Evolutionary conservation across 53 echinoderm and acorn worm species (phyloP).

Genomic region (Patiria pectinifera): DNA sequence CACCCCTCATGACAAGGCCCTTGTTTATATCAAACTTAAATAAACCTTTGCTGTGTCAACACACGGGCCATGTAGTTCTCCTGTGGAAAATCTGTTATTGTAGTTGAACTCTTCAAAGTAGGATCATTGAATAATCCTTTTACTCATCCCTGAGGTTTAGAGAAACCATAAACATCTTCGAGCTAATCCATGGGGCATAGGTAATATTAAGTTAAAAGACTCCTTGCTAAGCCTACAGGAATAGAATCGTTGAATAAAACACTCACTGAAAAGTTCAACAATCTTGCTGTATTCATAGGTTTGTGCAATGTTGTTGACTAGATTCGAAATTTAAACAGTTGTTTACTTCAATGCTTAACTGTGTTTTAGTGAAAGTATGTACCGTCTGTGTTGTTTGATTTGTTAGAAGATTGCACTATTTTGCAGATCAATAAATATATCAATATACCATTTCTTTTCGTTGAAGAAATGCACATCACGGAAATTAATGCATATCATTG

Average conservation of each 20-base stretch:
- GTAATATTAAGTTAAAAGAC: not conserved
- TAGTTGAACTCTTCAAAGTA: not conserved
- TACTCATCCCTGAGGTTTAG: not conserved
- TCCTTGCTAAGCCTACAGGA: not conserved
- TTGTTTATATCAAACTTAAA: not conserved
- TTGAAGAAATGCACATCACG: no score
- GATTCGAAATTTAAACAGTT: no score
- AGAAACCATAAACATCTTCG: not conserved
- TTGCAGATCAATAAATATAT: no score
- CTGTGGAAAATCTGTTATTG: not conserved
- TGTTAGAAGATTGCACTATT: no score
- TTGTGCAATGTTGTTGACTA: not conserved
- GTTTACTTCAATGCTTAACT: no score
- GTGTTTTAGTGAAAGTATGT: no score
- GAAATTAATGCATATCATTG: no score
- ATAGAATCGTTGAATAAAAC: not conserved
- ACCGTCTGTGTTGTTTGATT: no score
- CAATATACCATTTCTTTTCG: no score
- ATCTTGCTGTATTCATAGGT: not conserved
- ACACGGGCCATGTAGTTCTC: not conserved
- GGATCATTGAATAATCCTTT: conserved; percentile 3
- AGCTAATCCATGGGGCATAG: not conserved
- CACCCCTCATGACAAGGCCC: not conserved
- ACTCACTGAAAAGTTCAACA: not conserved
- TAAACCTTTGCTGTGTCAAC: not conserved